Percentiles rank a stretch among this genome's conserved stretches.
phyloP scores from a whole-genome alignment of 2,888 invertebrate species.

The Chrysina gloriosa region DNA sequence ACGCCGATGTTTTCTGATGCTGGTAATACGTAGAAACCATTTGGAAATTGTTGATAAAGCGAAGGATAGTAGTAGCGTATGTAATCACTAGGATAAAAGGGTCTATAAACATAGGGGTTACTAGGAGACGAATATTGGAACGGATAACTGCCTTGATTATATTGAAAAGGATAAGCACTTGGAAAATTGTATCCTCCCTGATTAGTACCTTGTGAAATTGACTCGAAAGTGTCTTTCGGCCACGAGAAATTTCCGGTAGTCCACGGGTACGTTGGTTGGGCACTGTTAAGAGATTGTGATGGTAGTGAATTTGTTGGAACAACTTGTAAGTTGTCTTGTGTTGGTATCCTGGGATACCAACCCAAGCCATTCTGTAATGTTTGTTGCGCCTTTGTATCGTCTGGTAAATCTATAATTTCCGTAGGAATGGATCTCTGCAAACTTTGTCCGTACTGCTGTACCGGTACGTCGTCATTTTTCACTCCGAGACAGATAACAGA shows the following conservation, averaged over 20 bases:
- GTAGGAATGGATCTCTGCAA: neutral
- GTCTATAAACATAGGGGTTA: neutral
- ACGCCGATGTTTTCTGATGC: neutral
- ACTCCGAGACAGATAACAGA: neutral
- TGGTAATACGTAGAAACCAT: slow-evolving; percentile 21
- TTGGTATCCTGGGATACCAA: neutral
- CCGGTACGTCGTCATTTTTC: neutral
- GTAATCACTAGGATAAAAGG: slow-evolving; percentile 13
- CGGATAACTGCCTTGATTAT: neutral
- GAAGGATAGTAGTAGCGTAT: neutral
- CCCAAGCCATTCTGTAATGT: neutral
- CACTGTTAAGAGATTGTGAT: neutral
- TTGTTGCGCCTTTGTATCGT: neutral
- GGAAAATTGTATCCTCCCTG: neutral
- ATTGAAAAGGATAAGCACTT: neutral
- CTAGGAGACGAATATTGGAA: neutral
- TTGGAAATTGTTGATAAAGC: slow-evolving; percentile 18
- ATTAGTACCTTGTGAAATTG: neutral
- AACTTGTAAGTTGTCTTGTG: neutral
- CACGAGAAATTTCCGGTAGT: neutral
- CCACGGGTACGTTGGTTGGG: too few species aligned
- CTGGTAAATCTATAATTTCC: slow-evolving; percentile 19
- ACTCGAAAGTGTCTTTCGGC: neutral
- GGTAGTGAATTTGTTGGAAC: neutral
- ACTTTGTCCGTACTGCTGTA: neutral